Evolutionary conservation across 2,113 vertebrate genomes (phyloP).

Genomic region (sheep (Ovis aries)): DNA sequence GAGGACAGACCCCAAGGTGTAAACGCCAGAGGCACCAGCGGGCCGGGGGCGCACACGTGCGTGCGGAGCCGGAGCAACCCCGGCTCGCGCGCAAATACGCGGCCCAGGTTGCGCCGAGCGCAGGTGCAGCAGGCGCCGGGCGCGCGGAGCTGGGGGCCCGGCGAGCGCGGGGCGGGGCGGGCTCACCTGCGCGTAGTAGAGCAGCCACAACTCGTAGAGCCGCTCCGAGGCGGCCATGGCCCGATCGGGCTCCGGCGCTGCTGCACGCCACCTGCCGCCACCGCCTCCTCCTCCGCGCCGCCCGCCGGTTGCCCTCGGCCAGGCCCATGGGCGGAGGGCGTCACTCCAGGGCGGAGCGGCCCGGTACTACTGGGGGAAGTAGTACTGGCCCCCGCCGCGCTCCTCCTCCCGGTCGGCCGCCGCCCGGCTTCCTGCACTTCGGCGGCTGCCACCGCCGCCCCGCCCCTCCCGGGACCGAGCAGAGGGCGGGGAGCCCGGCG

Average conservation of each 20-base stretch:
- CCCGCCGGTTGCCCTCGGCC: slow-evolving; percentile 61
- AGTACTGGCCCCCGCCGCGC: not conserved
- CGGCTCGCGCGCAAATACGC: not conserved
- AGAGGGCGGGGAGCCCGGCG: slow-evolving; percentile 32
- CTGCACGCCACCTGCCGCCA: slow-evolving; percentile 52
- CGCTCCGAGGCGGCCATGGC: slow-evolving; percentile 91
- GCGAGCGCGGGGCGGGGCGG: slow-evolving; percentile 77
- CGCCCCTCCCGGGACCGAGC: slow-evolving; percentile 56
- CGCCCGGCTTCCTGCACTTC: slow-evolving; percentile 59
- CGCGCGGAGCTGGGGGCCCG: not conserved
- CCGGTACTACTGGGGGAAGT: slow-evolving; percentile 35
- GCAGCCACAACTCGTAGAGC: slow-evolving; percentile 93
- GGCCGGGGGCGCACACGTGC: slow-evolving; percentile 34
- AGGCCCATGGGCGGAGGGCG: slow-evolving; percentile 69
- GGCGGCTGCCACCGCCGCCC: slow-evolving; percentile 23
- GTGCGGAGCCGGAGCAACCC: not conserved
- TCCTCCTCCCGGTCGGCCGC: slow-evolving; percentile 3
- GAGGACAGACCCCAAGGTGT: not conserved
- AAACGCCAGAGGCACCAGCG: not conserved
- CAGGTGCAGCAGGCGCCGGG: slow-evolving; percentile 36
- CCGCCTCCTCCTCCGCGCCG: slow-evolving; percentile 63
- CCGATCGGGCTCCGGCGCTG: slow-evolving; percentile 30
- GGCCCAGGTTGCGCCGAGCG: not conserved
- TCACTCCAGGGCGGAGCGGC: slow-evolving; percentile 64
- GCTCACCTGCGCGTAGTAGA: slow-evolving; percentile 93